Evolutionary conservation across 2,797 vertebrate species (phyloP), one percentile per base, ranked within the genome.

Genomic region (Harpagifer antarcticus): DNA sequence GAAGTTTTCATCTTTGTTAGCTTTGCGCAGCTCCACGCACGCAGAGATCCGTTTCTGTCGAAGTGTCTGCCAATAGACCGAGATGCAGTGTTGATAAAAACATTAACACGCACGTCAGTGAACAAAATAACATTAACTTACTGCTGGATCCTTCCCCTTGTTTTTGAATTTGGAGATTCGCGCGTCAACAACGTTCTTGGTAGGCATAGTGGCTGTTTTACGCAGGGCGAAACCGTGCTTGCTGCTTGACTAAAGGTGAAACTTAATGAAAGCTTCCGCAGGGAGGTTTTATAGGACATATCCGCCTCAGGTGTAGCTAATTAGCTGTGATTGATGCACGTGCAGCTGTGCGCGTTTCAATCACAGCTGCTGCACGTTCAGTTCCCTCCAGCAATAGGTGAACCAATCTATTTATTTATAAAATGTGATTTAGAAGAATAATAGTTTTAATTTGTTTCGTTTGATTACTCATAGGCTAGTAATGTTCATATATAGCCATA

Each of bases 91-190:
- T 33, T 2, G 1, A 9, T 10, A 2, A 12, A 19, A 11, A 1
- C 13, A 58, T 12, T 2, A 16, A 15, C 3, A 16, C 5, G 2
- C 0, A 12, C 0, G 9, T 20, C 0, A 2, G 3, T 12, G 1
- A 5, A 27, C 33, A 37, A 37, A 8, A 33, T 4, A 15, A 27
- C 2, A 1, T 4, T 3, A 16, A 91, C 93, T 95, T 88, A 99
- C 98, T 0, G 88, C 79, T 0, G 88, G 55, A 0, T 97, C 94
- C 87, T 96, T 98, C 58, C 97, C 97, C 71, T 94, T 96, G 83
- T 99, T 97, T 81, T 99, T 99, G 81, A 98, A 99, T 61, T 95
- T 94, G 27, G 60, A 92, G 88, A 96, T 42, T 9, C 95, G 93
- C 65, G 94, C 83, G 0, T 79, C 82, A 0, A 47, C 68, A 43